phyloP scores from a whole-genome alignment of 2,888 invertebrate genomes.

The Epinotia brunnichana region DNA sequence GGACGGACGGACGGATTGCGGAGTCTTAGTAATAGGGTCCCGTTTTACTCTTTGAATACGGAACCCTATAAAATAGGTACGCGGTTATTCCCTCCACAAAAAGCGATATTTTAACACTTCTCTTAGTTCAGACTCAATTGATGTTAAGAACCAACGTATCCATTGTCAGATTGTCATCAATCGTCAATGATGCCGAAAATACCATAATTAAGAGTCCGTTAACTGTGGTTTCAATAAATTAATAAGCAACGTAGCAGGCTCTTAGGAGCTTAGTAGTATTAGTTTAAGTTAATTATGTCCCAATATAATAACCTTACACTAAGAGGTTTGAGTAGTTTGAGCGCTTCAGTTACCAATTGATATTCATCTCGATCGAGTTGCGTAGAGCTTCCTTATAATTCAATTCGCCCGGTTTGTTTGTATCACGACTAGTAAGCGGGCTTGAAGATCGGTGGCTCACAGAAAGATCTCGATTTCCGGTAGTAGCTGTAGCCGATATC shows the following conservation, averaged over 20 bases:
- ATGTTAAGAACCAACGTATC: not conserved
- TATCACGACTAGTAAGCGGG: conserved; percentile 3
- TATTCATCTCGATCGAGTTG: conserved; percentile 33
- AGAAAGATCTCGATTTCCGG: not conserved
- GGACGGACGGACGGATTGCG: too few species aligned
- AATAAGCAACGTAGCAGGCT: not conserved
- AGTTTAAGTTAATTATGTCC: conserved; percentile 15
- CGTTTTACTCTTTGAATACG: too few species aligned
- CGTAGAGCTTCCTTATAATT: conserved; percentile 26
- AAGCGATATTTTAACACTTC: too few species aligned
- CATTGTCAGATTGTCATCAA: too few species aligned
- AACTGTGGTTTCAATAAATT: not conserved
- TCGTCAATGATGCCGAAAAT: not conserved
- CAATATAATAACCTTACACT: conserved; percentile 24
- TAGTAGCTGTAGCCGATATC: too few species aligned
- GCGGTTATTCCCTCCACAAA: too few species aligned
- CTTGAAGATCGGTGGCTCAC: not conserved
- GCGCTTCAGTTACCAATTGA: conserved; percentile 26
- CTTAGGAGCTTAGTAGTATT: conserved; percentile 6
- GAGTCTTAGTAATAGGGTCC: too few species aligned
- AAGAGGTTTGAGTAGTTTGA: conserved; percentile 31
- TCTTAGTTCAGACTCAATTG: not conserved
- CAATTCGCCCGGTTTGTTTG: conserved; percentile 23
- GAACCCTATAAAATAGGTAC: too few species aligned
- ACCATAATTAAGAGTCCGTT: too few species aligned